Evolutionary conservation across 2,797 vertebrate species (phyloP).

Genomic region (Leptodactylus fallax): DNA sequence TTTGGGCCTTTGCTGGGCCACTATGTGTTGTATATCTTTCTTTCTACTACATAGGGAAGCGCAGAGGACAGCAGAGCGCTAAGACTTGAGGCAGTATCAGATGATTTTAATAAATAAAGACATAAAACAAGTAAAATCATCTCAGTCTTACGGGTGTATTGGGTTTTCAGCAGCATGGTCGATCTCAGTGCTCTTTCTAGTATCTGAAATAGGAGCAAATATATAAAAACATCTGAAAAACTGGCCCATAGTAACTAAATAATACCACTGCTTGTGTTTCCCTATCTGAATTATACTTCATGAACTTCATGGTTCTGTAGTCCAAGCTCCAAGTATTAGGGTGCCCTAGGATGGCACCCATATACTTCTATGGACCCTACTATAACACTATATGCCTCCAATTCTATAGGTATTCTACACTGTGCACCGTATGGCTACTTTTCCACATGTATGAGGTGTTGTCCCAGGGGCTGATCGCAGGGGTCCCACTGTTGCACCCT

Average conservation of each 20-base stretch:
- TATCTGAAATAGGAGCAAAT: not conserved
- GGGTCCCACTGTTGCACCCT: no score
- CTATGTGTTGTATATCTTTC: no score
- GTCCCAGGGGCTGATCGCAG: no score
- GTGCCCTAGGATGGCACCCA: no score
- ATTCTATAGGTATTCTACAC: not conserved
- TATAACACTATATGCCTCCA: not conserved
- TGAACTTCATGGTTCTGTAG: no score
- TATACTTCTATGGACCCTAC: no score
- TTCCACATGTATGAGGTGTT: not conserved
- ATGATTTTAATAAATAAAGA: constrained; percentile 2
- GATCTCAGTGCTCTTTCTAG: no score
- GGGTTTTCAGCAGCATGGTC: not conserved
- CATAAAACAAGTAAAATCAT: not conserved
- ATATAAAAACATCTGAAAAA: not conserved
- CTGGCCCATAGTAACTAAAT: not conserved
- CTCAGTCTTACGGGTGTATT: not conserved
- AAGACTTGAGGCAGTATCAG: not conserved
- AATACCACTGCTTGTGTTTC: not conserved
- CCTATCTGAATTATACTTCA: no score
- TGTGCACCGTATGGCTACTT: not conserved
- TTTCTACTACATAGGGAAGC: no score
- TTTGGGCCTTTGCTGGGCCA: no score
- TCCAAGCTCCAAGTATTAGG: no score
- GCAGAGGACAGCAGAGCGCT: not conserved